Base-by-base conservation (phyloP, 1,140 invertebrate genomes). In the Lithobius niger region DNA sequence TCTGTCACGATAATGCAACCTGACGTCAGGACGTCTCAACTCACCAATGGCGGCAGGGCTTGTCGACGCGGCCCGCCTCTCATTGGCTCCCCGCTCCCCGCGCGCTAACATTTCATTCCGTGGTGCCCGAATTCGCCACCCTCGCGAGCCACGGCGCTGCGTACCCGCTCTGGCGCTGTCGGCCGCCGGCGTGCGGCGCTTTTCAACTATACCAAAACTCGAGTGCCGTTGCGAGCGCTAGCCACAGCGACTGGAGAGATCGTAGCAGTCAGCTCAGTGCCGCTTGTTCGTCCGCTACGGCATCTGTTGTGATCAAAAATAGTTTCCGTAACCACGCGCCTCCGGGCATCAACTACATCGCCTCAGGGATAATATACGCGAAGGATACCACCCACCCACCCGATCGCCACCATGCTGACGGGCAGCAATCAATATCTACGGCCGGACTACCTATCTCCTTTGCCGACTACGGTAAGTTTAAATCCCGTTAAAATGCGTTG, bases 341-440 rank as follows among this genome's bases (percentile, higher is more conserved):
- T 13, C 6, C 24, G 16, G 49, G 45, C n/a, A 40, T n/a, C n/a
- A 15, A n/a, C n/a, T 13, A 24, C 22, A 24, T 48, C 21, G 13
- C 27, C 13, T 51, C 6, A 21, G 10, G 13, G n/a, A n/a, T n/a
- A 19, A 31, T 27, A 10, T 27, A 26, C 28, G 10, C 26, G 25
- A 6, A 50, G 22, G 50, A n/a, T 21, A 10, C 16, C 6, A 49
- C 16, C 27, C 27, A 27, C n/a, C 2, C 3, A 2, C 3, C 54
- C 2, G 13, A n/a, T 15, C 16, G 44, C 26, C 74, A 84, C 81
- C 75, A 90, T 90, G 84, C 80, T 89, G 79, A 83, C 86, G 67
- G 83, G 84, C 70, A 84, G 82, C 65, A 91, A 89, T 77, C 88
- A 93, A 76, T 93, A 93, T 73, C 75, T 93, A 60, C 87, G 90